Base-by-base conservation (phyloP, 64 coral and sea anemone species). In the Pocillopora damicornis region DNA sequence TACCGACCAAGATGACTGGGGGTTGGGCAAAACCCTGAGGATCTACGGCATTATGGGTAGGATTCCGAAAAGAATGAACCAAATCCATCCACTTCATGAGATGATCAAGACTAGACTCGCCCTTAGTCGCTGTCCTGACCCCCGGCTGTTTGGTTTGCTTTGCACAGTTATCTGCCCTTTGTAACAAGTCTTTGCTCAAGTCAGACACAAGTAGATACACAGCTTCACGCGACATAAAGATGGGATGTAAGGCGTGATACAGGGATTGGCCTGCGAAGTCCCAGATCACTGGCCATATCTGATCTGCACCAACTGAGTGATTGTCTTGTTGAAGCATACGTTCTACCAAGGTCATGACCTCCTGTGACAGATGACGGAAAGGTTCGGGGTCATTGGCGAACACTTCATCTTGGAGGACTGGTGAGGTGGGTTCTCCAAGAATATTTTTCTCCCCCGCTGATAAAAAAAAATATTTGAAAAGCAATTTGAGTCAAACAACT, bases 21-120 rank as follows among this genome's bases (percentile, higher is more conserved):
- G 81, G 81, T 3, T 85, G 81, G 18, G 65, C 37, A 85, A 9
- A 12, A 22, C 22, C 38, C 56, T 16, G 23, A 4, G 1, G 0
- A 58, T 22, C 45, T 20, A 42, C 63, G 42, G 42, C 42, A 51
- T 51, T 51, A 73, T 5, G 56, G 36, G 37, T 71, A 4, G 64
- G 35, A 72, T 58, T 37, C 17, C 57, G 81, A 85, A 85, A 85
- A 12, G 65, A 85, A 72, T 85, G 81, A 85, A 85, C 81, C 63
- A 85, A 85, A 45, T 85, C 81, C 81, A 85, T 85, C 81, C 81
- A 85, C n/a, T 23, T 85, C 65, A 85, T 73, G 37, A 85, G 65
- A 23, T 73, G 65, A 85, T 85, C 63, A 58, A 85, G 37, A 73
- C 81, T 26, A 5, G 81, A 85, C 4, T 71, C 81, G 22, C 37